Percentiles rank a stretch among this genome's conserved stretches.
Conservation (phyloP, 2,888 invertebrate species). For the Tipula unca region DNA sequence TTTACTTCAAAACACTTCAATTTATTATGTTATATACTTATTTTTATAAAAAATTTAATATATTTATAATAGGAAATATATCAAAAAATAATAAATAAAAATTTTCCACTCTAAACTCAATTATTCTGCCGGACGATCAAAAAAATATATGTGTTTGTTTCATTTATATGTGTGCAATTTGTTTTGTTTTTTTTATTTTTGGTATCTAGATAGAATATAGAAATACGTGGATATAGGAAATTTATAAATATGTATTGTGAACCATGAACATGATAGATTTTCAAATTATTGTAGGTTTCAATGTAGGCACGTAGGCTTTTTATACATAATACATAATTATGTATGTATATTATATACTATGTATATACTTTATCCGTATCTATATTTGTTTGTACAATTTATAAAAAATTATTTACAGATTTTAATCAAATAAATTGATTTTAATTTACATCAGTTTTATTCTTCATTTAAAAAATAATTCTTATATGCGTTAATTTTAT, state of each 20-base stretch:
- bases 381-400: no score
- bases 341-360: no score
- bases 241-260: background rate
- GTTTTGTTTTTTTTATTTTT: background rate
- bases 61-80: conserved; percentile 8
- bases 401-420: no score
- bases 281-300: background rate
- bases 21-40: background rate
- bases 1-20: background rate
- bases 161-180: background rate
- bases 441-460: no score
- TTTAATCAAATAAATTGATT: no score
- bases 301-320: background rate
- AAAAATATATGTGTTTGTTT: background rate
- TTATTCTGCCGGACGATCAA: background rate
- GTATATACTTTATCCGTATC: no score
- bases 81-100: conserved; percentile 3
- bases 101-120: conserved; percentile 8
- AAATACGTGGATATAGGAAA: background rate
- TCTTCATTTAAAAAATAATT: no score
- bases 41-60: background rate
- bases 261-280: background rate
- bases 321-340: no score
- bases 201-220: background rate
- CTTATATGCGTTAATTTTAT: no score